Percentiles rank a stretch among this genome's conserved stretches.
Evolutionary conservation across 2,888 invertebrate genomes (phyloP).

Genomic region (Zootermopsis nevadensis): DNA sequence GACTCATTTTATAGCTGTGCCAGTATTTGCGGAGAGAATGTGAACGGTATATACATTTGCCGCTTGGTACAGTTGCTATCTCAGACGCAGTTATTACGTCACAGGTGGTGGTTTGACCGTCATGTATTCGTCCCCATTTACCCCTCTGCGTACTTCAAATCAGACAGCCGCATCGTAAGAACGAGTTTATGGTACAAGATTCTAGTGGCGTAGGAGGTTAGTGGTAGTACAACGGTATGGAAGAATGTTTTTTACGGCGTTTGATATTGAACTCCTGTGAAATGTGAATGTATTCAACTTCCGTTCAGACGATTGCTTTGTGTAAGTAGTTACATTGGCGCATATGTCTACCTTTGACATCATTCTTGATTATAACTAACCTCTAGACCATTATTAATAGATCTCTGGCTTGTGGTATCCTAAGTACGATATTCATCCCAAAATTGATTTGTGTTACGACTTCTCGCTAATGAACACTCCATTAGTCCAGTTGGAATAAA

Average conservation of each 20-base stretch:
- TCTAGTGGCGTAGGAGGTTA: background rate
- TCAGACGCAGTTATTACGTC: background rate
- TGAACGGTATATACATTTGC: background rate
- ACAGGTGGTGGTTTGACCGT: constrained; percentile 12
- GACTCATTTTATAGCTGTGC: background rate
- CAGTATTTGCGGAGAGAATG: background rate
- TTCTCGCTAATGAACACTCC: too few species aligned
- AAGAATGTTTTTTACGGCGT: background rate
- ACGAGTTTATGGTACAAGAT: background rate
- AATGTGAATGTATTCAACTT: background rate
- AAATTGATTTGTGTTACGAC: too few species aligned
- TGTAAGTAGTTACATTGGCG: too few species aligned
- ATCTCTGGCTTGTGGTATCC: too few species aligned
- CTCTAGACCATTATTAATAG: too few species aligned
- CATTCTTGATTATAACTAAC: too few species aligned
- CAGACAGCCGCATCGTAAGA: constrained; percentile 3
- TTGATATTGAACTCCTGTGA: background rate
- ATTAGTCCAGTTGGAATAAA: too few species aligned
- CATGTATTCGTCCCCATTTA: background rate
- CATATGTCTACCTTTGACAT: too few species aligned
- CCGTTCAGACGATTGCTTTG: background rate
- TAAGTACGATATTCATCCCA: too few species aligned
- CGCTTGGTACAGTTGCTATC: background rate
- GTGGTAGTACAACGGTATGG: background rate
- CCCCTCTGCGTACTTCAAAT: background rate